These are phyloP conservation scores for Drosophila ficusphila DNA, from an alignment of 1,140 invertebrate genomes.

Conservation along the genomic window DNA sequence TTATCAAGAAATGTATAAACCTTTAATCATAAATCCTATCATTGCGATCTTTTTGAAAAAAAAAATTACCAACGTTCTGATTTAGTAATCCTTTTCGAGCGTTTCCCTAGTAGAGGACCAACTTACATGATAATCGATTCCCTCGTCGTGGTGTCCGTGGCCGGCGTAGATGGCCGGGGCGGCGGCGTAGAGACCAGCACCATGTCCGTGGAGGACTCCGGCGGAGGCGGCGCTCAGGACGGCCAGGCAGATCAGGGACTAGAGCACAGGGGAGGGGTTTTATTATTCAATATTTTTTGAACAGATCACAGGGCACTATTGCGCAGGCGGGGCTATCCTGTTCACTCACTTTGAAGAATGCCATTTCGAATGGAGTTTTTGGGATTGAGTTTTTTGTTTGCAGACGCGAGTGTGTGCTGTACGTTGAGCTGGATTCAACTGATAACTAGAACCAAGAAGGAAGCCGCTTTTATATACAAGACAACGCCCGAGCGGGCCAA, in stretches of 20 bases:
- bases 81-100: background rate
- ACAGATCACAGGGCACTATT: conserved; percentile 5
- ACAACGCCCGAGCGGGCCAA: conserved; percentile 75
- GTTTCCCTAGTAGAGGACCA: background rate
- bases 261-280: conserved; percentile 19
- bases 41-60: no score
- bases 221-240: conserved; percentile 80
- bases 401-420: conserved; percentile 60
- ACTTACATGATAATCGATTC: conserved; percentile 81
- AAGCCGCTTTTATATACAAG: conserved; percentile 84
- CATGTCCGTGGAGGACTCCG: conserved; percentile 71
- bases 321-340: conserved; percentile 1
- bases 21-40: no score
- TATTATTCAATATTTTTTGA: background rate
- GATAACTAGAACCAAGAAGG: conserved; percentile 84
- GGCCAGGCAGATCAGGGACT: conserved; percentile 82
- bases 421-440: conserved; percentile 83
- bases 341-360: conserved; percentile 84
- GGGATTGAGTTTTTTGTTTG: conserved; percentile 22
- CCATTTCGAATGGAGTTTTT: conserved; percentile 64
- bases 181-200: conserved; percentile 65
- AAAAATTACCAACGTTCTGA: no score
- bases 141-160: conserved; percentile 71
- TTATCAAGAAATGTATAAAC: no score
- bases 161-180: conserved; percentile 67